Evolutionary conservation across 1,140 invertebrate genomes (phyloP).

Genomic region (Eumaeus atala): DNA sequence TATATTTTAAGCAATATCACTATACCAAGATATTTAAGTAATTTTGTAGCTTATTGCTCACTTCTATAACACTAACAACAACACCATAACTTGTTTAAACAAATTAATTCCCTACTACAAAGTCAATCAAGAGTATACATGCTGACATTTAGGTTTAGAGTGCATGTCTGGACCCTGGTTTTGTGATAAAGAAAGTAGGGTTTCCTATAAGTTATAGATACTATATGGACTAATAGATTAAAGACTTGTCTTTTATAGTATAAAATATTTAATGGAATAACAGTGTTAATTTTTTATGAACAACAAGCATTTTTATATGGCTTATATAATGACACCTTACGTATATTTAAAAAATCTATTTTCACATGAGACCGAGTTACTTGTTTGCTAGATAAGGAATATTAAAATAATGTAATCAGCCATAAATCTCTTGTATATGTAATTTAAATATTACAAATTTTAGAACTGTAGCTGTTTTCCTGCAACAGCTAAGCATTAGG

Average conservation of each 20-base stretch:
- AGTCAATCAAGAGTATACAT: not conserved
- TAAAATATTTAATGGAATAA: slow-evolving; percentile 10
- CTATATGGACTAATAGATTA: slow-evolving; percentile 2
- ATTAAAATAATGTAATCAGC: not conserved
- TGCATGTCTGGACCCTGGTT: not conserved
- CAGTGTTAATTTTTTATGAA: slow-evolving; percentile 4
- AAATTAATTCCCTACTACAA: not conserved
- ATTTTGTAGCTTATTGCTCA: slow-evolving; percentile 3
- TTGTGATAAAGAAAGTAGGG: not conserved
- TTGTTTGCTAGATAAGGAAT: not conserved
- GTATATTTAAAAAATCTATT: not conserved
- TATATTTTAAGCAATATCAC: slow-evolving; percentile 1
- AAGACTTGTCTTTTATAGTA: slow-evolving; percentile 4
- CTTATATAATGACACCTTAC: slow-evolving; percentile 5
- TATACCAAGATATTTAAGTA: slow-evolving; percentile 1
- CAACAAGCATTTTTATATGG: slow-evolving; percentile 6
- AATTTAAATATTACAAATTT: not conserved
- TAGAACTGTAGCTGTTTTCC: too few species aligned
- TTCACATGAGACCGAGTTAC: not conserved
- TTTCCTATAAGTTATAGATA: not conserved
- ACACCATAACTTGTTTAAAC: slow-evolving; percentile 4
- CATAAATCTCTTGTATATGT: slow-evolving; percentile 12
- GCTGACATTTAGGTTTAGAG: not conserved
- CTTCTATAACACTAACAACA: slow-evolving; percentile 6
- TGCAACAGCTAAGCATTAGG: too few species aligned